Conservation (phyloP, 2,797 vertebrate genomes). For the Gambelia wislizenii region DNA sequence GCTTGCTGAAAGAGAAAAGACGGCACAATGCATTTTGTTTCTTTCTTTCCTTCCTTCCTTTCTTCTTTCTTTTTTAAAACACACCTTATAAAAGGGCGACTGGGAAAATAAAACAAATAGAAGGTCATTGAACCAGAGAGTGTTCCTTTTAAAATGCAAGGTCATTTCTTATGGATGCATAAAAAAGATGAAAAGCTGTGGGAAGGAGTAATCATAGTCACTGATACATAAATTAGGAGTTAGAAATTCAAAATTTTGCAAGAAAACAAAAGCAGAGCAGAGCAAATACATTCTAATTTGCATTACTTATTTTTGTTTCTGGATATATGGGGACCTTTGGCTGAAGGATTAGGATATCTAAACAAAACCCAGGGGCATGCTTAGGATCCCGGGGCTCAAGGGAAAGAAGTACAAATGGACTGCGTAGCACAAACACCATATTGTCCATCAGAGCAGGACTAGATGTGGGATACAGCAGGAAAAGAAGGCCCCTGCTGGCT, state of each 20-base stretch:
- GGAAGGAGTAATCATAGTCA: background rate
- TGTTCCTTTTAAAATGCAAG: constrained; percentile 49
- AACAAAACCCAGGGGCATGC: too few species aligned
- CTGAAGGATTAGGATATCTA: background rate
- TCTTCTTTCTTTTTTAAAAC: background rate
- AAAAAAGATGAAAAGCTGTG: background rate
- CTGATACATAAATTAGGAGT: constrained; percentile 20
- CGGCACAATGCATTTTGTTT: constrained; percentile 41
- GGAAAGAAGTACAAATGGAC: too few species aligned
- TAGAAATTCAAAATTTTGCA: background rate
- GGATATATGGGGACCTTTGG: background rate
- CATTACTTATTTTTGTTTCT: background rate
- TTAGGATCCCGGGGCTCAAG: too few species aligned
- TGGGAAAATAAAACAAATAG: constrained; percentile 53
- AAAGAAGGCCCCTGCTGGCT: too few species aligned
- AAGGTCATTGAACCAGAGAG: constrained; percentile 22
- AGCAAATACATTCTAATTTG: background rate
- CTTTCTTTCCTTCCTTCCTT: constrained; percentile 38
- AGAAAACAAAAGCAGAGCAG: background rate
- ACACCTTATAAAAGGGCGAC: constrained; percentile 41
- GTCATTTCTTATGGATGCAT: constrained; percentile 26
- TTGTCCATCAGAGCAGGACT: too few species aligned
- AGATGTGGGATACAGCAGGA: too few species aligned
- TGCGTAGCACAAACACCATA: too few species aligned
- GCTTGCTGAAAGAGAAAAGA: constrained; percentile 36